Base-by-base conservation (phyloP, 2,888 invertebrate species). In the Sialis fuliginosa region DNA sequence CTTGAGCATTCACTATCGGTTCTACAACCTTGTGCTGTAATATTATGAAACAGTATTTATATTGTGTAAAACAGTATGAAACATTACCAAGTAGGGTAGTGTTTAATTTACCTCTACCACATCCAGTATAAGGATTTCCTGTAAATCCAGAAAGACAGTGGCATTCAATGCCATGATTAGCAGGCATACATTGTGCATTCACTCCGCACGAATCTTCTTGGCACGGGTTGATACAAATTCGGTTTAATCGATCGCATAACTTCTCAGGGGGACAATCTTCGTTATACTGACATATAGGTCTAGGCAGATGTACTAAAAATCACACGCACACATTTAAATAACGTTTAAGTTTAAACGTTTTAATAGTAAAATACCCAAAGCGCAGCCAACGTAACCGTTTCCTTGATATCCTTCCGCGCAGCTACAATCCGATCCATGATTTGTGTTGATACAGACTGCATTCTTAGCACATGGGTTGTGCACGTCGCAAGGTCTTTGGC, bases 221-320 rank as follows among this genome's bases (percentile, higher is more conserved):
- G 60, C 88, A 88, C 2, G 87, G 86, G 62, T 79, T 88, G 53
- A 86, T 81, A 60, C 90, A 91, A 44, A 81, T 73, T 60, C 89
- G 72, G 58, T 88, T 89, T 44, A 88, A 67, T 54, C 88, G 74
- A 63, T 90, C 89, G 61, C 90, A 91, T 22, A 86, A 68, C 56
- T 85, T 78, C 57, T 82, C 77, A n/a, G 85, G 83, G 47, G 88
- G 87, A 60, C 90, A 91, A 58, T 90, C 89, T 69, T 87, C 88
- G 58, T 90, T 89, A 64, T 87, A 88, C 62, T 89, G 89, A 61
- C 90, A 90, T 45, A 88, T 74, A 53, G 75, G 70, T 55, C 69
- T 68, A 51, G 69, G 62, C 41, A 64, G 62, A 33, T 61, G 58
- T 10, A 67, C 73, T 74, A 54, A 35, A 60, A 57, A 39, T 34